Base-by-base conservation (phyloP, 1,140 invertebrate species). In the Drosophila asahinai region DNA sequence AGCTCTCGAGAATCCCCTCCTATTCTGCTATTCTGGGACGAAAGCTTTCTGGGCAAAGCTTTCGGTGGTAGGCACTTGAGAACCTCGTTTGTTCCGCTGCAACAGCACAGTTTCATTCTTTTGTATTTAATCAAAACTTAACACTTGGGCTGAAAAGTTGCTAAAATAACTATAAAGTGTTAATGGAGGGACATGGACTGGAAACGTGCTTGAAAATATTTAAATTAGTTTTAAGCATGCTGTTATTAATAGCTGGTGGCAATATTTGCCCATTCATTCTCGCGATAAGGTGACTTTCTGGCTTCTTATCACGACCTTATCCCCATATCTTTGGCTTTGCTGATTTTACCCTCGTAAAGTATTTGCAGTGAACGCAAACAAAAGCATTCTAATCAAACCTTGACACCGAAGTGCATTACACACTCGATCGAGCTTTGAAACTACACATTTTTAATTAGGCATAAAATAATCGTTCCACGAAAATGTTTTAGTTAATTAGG, bases 191-290 rank as follows among this genome's bases (percentile, higher is more conserved):
- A 71, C 58, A 78, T 71, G 75, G 9, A 8, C 25, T 2, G 12
- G 33, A 63, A 91, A 74, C 74, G 66, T 80, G 71, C 60, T 17
- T 17, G 5, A 19, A 43, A 81, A 52, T 75, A 72, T 78, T 75
- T 62, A 45, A 59, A 48, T 36, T 74, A 54, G 48, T 51, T 73
- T 73, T 79, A 80, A 58, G 59, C 81, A 72, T 15, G 48, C 48
- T 72, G 54, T 25, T 73, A 81, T 76, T 89, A 81, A 70, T 51
- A 78, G 43, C 43, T 45, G 55, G n/a, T 25, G 38, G 70, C 75
- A 66, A 57, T 75, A 57, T 48, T 63, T 76, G 48, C 38, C 14
- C 12, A 57, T 36, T 65, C 9, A 38, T 77, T 57, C 17, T 36
- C 22, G 43, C 25, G 57, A 60, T 40, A 27, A 54, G 25, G 27